phyloP scores from a whole-genome alignment of 2,888 invertebrate species.

The Volucella inflata region DNA sequence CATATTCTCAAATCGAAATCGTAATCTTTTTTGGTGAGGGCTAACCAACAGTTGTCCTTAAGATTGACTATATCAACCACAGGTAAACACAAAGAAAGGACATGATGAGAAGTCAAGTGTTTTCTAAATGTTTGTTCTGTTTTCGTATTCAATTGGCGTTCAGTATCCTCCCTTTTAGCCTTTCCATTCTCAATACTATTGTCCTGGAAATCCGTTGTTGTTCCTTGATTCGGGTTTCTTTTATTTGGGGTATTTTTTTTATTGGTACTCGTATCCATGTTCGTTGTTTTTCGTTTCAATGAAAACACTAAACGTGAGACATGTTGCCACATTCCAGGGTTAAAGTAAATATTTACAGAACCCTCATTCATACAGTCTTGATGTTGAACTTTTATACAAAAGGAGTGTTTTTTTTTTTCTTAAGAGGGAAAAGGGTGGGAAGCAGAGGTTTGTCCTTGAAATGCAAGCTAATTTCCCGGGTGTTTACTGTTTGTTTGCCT shows the following conservation, averaged over 20 bases:
- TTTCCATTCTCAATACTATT: constrained; percentile 28
- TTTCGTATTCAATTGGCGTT: constrained; percentile 65
- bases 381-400: constrained; percentile 22
- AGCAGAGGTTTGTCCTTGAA: constrained; percentile 53
- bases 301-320: constrained; percentile 69
- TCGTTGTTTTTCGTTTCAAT: constrained; percentile 70
- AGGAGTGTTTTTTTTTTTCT: constrained; percentile 22
- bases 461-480: constrained; percentile 60
- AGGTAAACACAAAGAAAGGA: constrained; percentile 38
- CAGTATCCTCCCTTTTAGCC: constrained; percentile 32
- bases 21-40: neutral
- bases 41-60: constrained; percentile 36
- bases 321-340: constrained; percentile 65
- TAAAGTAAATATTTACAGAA: constrained; percentile 65
- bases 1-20: constrained; percentile 3
- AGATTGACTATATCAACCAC: constrained; percentile 47
- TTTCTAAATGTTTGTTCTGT: constrained; percentile 42
- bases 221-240: constrained; percentile 45
- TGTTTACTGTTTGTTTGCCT: constrained; percentile 59
- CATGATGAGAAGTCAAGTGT: constrained; percentile 51
- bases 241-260: constrained; percentile 28
- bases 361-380: constrained; percentile 16
- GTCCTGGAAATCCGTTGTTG: constrained; percentile 63
- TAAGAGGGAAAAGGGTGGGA: neutral
- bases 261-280: constrained; percentile 54